Percentiles rank a stretch among this genome's conserved stretches.
phyloP scores from a whole-genome alignment of 2,797 vertebrate genomes.

The Kryptolebias ocellatus region DNA sequence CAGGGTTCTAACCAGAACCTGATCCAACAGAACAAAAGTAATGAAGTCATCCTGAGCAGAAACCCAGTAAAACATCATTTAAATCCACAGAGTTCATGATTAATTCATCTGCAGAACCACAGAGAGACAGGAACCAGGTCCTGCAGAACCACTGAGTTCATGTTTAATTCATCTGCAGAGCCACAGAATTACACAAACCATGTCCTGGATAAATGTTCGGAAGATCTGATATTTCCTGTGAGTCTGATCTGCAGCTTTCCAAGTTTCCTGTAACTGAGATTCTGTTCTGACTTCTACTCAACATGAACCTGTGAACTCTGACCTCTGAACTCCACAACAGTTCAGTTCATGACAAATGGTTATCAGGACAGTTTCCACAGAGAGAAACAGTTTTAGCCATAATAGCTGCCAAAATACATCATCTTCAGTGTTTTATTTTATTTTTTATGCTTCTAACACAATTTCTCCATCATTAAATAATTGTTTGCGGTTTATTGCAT shows the following conservation, averaged over 20 bases:
- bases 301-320: neutral
- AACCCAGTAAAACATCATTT: neutral
- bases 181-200: neutral
- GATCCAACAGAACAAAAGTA: too few relatives aligned
- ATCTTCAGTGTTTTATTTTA: too few relatives aligned
- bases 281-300: neutral
- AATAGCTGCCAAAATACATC: too few relatives aligned
- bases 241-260: neutral
- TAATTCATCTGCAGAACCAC: conserved; percentile 4
- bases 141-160: neutral
- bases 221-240: conserved; percentile 2
- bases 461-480: too few relatives aligned
- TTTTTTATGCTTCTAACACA: too few relatives aligned
- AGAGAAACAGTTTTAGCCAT: too few relatives aligned
- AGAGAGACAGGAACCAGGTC: neutral
- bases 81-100: conserved; percentile 13
- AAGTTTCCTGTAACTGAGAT: neutral
- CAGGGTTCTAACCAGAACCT: too few relatives aligned
- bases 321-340: too few relatives aligned
- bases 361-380: too few relatives aligned
- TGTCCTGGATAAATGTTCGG: neutral
- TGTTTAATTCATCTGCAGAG: too few relatives aligned
- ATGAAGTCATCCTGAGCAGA: conserved; percentile 6
- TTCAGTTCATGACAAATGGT: too few relatives aligned
- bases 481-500: too few relatives aligned